Percentiles rank a stretch among this genome's conserved stretches.
Conservation (phyloP, 2,888 invertebrate species). For the Leptogaster cylindrica region DNA sequence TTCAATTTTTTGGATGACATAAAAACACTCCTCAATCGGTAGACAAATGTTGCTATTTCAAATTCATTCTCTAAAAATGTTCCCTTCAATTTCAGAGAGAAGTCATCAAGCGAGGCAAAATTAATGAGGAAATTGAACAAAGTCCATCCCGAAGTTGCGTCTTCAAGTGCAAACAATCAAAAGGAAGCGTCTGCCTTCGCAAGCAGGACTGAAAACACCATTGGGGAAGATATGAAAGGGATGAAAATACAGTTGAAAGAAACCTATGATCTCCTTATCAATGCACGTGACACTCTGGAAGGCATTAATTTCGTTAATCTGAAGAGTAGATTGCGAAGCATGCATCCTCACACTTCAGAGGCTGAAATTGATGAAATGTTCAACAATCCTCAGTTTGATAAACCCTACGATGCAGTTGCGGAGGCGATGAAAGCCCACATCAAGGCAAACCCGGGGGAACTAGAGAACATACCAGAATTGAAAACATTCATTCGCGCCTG, state of each 20-base stretch:
- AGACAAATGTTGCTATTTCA: no score
- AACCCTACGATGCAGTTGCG: no score
- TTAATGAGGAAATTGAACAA: not conserved
- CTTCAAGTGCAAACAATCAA: no score
- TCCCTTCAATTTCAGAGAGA: no score
- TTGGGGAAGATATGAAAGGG: constrained; percentile 54
- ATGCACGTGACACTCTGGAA: constrained; percentile 55
- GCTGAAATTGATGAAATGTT: constrained; percentile 48
- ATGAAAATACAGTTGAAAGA: constrained; percentile 54
- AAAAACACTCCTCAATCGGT: no score
- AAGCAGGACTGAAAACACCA: no score
- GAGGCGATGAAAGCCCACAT: constrained; percentile 53
- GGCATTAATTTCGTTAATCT: constrained; percentile 54
- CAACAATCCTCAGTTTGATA: constrained; percentile 52
- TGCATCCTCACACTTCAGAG: constrained; percentile 51
- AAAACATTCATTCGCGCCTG: constrained; percentile 57
- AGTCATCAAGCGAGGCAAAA: no score
- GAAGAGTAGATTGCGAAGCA: constrained; percentile 54
- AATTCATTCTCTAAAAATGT: no score
- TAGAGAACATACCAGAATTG: constrained; percentile 58
- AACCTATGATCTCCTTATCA: constrained; percentile 56
- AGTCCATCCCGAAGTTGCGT: not conserved
- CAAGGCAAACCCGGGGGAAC: constrained; percentile 57
- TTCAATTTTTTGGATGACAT: no score
- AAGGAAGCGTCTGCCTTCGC: no score